Conservation (phyloP, 1,140 invertebrate species). For the Camponotus floridanus region DNA sequence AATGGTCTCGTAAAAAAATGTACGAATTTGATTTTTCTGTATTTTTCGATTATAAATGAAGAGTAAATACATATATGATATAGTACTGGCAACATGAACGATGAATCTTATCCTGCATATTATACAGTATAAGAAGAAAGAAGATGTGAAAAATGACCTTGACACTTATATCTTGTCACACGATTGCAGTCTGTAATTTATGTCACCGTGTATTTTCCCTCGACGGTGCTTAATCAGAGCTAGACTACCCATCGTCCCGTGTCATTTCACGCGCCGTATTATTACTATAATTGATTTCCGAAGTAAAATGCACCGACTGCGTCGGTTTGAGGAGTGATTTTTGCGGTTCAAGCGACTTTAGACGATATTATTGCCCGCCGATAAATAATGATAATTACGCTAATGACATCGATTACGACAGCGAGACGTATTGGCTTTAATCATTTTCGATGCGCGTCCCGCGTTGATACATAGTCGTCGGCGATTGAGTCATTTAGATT, state of each 20-base stretch:
- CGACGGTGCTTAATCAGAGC: slow-evolving; percentile 62
- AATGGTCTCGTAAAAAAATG: neutral
- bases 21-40: slow-evolving; percentile 8
- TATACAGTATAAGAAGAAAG: slow-evolving; percentile 20
- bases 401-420: slow-evolving; percentile 57
- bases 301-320: slow-evolving; percentile 8
- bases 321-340: slow-evolving; percentile 49
- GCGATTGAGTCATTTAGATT: slow-evolving; percentile 74
- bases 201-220: slow-evolving; percentile 54
- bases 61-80: neutral
- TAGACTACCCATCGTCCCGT: slow-evolving; percentile 55
- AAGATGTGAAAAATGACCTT: slow-evolving; percentile 44
- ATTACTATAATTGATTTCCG: slow-evolving; percentile 72
- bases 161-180: slow-evolving; percentile 33
- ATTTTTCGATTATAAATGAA: slow-evolving; percentile 9
- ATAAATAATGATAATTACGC: slow-evolving; percentile 65
- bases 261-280: slow-evolving; percentile 69
- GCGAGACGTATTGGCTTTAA: slow-evolving; percentile 37
- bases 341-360: slow-evolving; percentile 28
- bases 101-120: slow-evolving; percentile 22
- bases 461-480: slow-evolving; percentile 28
- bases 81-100: neutral
- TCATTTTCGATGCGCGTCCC: slow-evolving; percentile 45
- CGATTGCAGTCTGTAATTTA: slow-evolving; percentile 39
- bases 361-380: slow-evolving; percentile 52